Evolutionary conservation across 1,140 invertebrate genomes (phyloP), one percentile per base, ranked within the genome.

Genomic region (Hypothenemus hampei): DNA sequence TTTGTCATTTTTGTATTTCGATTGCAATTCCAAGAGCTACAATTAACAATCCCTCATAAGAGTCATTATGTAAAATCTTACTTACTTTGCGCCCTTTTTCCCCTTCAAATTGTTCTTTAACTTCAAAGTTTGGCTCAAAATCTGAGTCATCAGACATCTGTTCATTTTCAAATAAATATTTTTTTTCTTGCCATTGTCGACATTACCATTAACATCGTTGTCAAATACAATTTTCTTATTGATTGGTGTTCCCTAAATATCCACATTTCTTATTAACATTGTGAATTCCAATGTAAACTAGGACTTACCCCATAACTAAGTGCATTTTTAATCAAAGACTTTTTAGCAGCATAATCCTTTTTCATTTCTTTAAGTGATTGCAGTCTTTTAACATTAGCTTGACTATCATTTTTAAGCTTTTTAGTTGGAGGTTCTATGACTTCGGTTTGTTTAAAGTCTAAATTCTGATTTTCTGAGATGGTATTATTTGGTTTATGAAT

Each of bases 1-100:
- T 66, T 77, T 74, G 64, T 83, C 81, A 66, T 77, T 76, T 65
- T 79, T 78, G 61, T 74, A 77, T 59, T 69, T 74, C 39, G 75
- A 73, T 73, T 78, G 77, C 57, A 78, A 72, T 66, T 77, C 73
- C 66, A 78, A 68, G 62, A 78, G 69, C 76, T 78, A n/a, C 7
- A 22, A 10, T 29, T 11, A 49, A 18, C n/a, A 36, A 36, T 35
- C 10, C 16, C 6, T 10, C 21, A 36, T 8, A 3, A 23, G 29
- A 35, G 15, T 15, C 7, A 21, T 36, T 33, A 4, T 36, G 33
- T 10, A 2, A 15, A 48, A 49, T 61, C 68, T 70, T 26, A 52
- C 22, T 18, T 65, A 72, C 78, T 70, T 78, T 78, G 68, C 77
- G 74, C 24, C 78, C 77, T 48, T 73, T 70, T 64, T 76, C 73